A percentile compares a stretch with the other conserved stretches of the same genome.
These are phyloP conservation scores for Hyles euphorbiae DNA, from an alignment of 1,140 invertebrate genomes.

Conservation along the genomic window DNA sequence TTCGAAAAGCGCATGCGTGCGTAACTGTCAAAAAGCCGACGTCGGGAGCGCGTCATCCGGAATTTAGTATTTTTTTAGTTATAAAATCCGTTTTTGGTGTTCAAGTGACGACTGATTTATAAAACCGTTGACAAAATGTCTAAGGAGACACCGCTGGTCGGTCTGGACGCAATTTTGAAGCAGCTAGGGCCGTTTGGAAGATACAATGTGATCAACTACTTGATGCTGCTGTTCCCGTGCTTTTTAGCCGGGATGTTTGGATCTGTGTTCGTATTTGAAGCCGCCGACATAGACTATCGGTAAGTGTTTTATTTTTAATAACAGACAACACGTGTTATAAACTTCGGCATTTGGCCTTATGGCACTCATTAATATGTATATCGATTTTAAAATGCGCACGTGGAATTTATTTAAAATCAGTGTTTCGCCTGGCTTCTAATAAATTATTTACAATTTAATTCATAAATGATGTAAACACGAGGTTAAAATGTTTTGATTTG, in stretches of 20 bases:
- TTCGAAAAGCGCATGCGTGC: conserved; percentile 28
- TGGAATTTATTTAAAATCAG: no score
- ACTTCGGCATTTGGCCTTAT: no score
- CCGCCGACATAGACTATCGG: conserved; percentile 57
- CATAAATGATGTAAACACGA: no score
- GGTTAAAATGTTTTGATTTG: no score
- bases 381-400: no score
- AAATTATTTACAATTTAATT: no score
- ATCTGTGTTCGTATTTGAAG: conserved; percentile 59
- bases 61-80: conserved; percentile 10
- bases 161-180: conserved; percentile 48
- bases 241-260: conserved; percentile 67
- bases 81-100: conserved; percentile 14
- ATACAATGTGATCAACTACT: conserved; percentile 64
- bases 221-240: conserved; percentile 53
- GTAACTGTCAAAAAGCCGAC: conserved; percentile 24
- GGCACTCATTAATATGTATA: no score
- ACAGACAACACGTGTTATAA: background rate
- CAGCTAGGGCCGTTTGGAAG: conserved; percentile 56
- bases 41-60: background rate
- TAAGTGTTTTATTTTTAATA: conserved; percentile 23
- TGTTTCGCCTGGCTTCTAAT: no score
- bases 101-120: conserved; percentile 15
- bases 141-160: conserved; percentile 27
- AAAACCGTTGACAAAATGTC: conserved; percentile 29